Evolutionary conservation across 1,140 invertebrate species (phyloP).

Genomic region (Leptonema lineaticorne): DNA sequence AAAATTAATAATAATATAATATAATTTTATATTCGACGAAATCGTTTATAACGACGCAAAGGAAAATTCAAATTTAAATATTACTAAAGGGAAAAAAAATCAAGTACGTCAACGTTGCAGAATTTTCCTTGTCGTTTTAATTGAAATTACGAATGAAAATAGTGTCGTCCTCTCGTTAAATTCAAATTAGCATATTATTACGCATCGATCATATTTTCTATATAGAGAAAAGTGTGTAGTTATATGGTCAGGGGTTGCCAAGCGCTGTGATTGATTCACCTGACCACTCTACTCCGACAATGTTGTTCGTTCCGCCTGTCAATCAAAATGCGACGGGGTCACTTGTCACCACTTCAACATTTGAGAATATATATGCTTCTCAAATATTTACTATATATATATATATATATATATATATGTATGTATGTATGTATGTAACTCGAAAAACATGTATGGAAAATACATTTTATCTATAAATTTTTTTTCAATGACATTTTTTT

Average conservation of each 20-base stretch:
- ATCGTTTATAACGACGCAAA: too few relatives aligned
- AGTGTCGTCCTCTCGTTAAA: too few relatives aligned
- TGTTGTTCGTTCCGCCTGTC: slow-evolving; percentile 38
- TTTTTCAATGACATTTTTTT: too few relatives aligned
- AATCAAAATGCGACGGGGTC: slow-evolving; percentile 19
- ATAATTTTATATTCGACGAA: neutral
- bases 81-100: too few relatives aligned
- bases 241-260: neutral
- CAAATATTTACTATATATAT: too few relatives aligned
- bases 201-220: neutral
- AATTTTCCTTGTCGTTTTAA: too few relatives aligned
- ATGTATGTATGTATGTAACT: neutral
- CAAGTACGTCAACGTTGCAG: too few relatives aligned
- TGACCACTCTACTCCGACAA: slow-evolving; percentile 23
- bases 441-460: neutral
- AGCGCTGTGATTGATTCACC: slow-evolving; percentile 36
- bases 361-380: too few relatives aligned
- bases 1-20: neutral
- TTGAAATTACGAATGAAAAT: too few relatives aligned
- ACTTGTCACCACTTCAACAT: slow-evolving; percentile 3
- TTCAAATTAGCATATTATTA: too few relatives aligned
- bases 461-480: too few relatives aligned
- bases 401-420: slow-evolving; percentile 1
- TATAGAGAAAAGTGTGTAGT: neutral
- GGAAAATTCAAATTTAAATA: too few relatives aligned